Conservation (phyloP, 2,113 vertebrate species). For the Romanogobio albipinnatus region DNA sequence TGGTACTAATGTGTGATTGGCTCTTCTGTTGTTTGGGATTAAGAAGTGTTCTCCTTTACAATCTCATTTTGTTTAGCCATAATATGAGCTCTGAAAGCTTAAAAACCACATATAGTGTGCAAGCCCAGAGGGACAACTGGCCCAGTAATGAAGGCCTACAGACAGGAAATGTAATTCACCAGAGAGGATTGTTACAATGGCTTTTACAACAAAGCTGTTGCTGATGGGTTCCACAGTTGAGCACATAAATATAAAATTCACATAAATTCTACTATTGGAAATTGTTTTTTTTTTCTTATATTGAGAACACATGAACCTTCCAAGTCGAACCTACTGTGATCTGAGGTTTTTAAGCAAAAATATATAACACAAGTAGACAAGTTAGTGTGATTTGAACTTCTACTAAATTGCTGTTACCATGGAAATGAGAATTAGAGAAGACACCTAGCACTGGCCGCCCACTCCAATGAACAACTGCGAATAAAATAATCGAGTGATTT, state of each 20-base stretch:
- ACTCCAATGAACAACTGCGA: neutral
- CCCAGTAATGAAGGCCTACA: constrained; percentile 27
- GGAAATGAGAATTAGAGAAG: too few relatives aligned
- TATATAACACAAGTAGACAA: neutral
- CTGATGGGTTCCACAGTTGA: neutral
- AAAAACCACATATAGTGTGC: neutral
- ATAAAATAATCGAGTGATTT: too few relatives aligned
- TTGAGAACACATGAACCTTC: neutral
- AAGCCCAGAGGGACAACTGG: constrained; percentile 8
- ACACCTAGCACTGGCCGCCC: neutral
- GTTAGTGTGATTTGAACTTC: neutral
- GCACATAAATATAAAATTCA: too few relatives aligned
- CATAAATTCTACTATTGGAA: too few relatives aligned
- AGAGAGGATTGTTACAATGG: constrained; percentile 1
- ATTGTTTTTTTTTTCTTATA: neutral
- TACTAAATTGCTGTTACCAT: neutral
- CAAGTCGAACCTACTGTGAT: neutral
- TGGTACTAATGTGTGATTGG: constrained; percentile 59
- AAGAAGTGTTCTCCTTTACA: constrained; percentile 38
- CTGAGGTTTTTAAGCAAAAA: neutral
- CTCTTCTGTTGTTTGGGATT: constrained; percentile 66
- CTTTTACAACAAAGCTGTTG: constrained; percentile 12
- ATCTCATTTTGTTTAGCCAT: constrained; percentile 21
- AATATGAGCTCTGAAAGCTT: neutral
- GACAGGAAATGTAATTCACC: constrained; percentile 16